Percentiles rank a stretch among this genome's conserved stretches.
Conservation (phyloP, 2,797 vertebrate genomes). For the Morus bassanus region DNA sequence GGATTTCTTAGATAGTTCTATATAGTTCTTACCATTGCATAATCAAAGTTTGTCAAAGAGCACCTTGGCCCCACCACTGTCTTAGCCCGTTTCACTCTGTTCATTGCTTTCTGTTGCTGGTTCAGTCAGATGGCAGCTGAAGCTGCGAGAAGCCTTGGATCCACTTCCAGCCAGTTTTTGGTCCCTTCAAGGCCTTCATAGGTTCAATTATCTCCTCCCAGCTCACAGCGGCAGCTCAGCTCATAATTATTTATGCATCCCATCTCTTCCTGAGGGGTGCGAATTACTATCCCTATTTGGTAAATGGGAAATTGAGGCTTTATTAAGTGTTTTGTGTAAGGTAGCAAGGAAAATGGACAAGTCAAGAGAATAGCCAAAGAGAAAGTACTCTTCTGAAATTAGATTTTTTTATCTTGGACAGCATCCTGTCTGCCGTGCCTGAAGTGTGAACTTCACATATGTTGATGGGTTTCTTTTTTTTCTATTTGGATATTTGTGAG, state of each 20-base stretch:
- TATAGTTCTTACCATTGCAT: background rate
- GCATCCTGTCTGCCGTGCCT: background rate
- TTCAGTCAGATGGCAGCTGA: background rate
- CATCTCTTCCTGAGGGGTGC: background rate
- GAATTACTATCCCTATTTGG: background rate
- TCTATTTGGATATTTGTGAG: background rate
- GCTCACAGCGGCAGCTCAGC: accelerated
- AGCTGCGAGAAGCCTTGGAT: background rate
- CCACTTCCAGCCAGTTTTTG: background rate
- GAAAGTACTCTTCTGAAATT: background rate
- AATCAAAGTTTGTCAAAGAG: background rate
- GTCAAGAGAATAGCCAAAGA: background rate
- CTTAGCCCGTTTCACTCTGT: background rate
- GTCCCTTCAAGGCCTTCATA: background rate
- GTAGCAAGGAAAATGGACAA: background rate
- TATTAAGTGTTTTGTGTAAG: background rate
- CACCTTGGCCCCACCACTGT: background rate
- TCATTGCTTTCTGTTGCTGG: background rate
- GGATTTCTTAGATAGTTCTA: background rate
- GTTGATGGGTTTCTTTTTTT: background rate
- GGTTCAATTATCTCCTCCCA: background rate
- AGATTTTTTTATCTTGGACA: background rate
- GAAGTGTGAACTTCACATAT: background rate
- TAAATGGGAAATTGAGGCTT: accelerated
- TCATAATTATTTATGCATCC: background rate